A percentile compares a stretch with the other conserved stretches of the same genome.
phyloP scores from a whole-genome alignment of 2,113 vertebrate species.

The Rhadina sibilatrix region DNA sequence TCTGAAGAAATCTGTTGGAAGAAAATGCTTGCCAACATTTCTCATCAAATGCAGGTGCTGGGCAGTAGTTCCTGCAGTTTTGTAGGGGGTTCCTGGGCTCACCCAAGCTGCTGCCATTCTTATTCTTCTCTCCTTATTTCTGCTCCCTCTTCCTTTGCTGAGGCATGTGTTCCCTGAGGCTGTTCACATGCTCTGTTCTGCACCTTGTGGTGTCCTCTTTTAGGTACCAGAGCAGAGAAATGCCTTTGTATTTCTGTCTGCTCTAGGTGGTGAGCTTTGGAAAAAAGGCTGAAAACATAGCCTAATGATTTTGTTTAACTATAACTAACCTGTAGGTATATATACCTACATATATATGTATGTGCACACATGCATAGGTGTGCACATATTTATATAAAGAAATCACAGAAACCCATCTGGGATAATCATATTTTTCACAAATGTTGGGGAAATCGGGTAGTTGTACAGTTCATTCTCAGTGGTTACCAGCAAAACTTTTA shows the following conservation, averaged over 20 bases:
- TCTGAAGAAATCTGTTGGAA: background rate
- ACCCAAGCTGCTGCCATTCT: background rate
- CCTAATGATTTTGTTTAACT: background rate
- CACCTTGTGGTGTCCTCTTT: background rate
- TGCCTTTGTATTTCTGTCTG: background rate
- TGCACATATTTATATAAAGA: too few relatives aligned
- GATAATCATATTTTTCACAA: background rate
- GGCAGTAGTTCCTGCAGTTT: background rate
- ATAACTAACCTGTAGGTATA: background rate
- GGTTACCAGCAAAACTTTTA: background rate
- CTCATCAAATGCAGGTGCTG: background rate
- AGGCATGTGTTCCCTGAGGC: background rate
- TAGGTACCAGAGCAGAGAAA: background rate
- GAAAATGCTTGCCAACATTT: background rate
- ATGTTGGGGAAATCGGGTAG: background rate
- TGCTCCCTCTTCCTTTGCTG: background rate
- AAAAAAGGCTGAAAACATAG: background rate
- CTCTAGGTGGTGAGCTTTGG: background rate
- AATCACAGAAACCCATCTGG: background rate
- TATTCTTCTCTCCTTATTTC: background rate
- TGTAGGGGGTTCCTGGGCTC: background rate
- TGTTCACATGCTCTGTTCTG: background rate
- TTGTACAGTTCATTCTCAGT: background rate
- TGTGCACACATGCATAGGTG: background rate
- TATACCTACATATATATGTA: accelerated